These are phyloP conservation scores for Acrocephalus arundinaceus DNA, from an alignment of 2,113 vertebrate genomes.

Conservation along the genomic window DNA sequence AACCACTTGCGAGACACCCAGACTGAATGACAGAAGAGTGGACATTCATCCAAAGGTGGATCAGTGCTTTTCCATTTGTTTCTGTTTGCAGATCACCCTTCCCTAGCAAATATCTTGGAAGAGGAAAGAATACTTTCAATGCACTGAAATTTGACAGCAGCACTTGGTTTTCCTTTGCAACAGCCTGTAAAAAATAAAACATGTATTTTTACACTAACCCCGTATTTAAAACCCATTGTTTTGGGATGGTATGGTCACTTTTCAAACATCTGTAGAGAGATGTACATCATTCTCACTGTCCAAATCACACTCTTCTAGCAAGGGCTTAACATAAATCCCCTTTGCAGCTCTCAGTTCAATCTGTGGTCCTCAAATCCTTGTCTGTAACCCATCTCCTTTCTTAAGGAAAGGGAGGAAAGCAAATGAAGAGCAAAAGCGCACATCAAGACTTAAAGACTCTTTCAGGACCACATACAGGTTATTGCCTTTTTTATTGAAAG, in stretches of 20 bases:
- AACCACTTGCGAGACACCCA: background rate
- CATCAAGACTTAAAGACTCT: background rate
- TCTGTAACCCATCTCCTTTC: background rate
- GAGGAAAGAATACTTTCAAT: background rate
- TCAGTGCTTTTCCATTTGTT: background rate
- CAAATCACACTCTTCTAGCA: background rate
- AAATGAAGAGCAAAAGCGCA: background rate
- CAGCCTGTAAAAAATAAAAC: background rate
- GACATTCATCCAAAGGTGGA: background rate
- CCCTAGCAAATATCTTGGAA: background rate
- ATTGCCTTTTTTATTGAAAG: background rate
- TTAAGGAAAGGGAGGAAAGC: background rate
- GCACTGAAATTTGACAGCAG: background rate
- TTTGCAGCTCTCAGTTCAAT: background rate
- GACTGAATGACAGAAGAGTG: background rate
- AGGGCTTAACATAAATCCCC: background rate
- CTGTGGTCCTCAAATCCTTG: background rate
- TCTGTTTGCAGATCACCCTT: background rate
- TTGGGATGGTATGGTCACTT: background rate
- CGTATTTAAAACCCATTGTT: background rate
- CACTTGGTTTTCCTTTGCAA: background rate
- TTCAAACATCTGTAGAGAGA: background rate
- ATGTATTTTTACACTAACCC: rapidly evolving
- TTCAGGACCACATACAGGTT: background rate
- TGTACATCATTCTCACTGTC: background rate